Evolutionary conservation across 2,113 vertebrate genomes (phyloP), one percentile per base, ranked within the genome.

Genomic region (Gymnogyps californianus): DNA sequence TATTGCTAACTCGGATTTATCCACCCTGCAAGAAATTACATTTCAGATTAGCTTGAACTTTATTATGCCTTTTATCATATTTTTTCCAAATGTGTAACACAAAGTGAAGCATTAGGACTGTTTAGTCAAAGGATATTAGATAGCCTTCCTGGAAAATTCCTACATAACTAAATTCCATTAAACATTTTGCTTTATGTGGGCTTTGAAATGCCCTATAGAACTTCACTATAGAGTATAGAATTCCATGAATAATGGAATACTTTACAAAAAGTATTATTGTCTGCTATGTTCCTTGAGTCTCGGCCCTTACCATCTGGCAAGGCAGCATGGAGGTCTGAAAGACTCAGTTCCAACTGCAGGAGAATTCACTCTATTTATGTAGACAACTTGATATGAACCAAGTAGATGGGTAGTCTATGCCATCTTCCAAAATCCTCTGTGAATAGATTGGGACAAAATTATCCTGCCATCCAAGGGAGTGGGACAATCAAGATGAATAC

Each of bases 21-120:
- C 40, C 15, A 82, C 13, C 13, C 80, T 84, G 38, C 7, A 89
- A 93, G 86, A 90, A 92, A 87, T 75, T 95, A n/a, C 51, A 67
- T 94, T 95, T 92, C 40, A 90, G 57, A 79, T 84, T 89, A 95
- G 4, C 22, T 76, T 95, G 76, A 92, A 72, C 47, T 75, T 82
- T 79, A 87, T 89, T 91, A 69, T 34, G 24, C 16, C 20, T 89
- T 94, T 93, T 88, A 55, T 83, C 18, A 22, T 86, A 78, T 47
- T 77, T 93, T 92, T 92, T 66, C 32, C 22, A 87, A 88, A 70
- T 28, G 29, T 75, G 18, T 78, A 71, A 42, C 59, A 71, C 10
- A 57, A 89, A 93, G 16, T 38, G 65, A 92, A 90, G 40, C 9
- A 40, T 52, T 92, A 87, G 5, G 24, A 61, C 36, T 90, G 36